Evolutionary conservation across 2,888 invertebrate species (phyloP), one percentile per base, ranked within the genome.

Genomic region (Sminthurinus aureus): DNA sequence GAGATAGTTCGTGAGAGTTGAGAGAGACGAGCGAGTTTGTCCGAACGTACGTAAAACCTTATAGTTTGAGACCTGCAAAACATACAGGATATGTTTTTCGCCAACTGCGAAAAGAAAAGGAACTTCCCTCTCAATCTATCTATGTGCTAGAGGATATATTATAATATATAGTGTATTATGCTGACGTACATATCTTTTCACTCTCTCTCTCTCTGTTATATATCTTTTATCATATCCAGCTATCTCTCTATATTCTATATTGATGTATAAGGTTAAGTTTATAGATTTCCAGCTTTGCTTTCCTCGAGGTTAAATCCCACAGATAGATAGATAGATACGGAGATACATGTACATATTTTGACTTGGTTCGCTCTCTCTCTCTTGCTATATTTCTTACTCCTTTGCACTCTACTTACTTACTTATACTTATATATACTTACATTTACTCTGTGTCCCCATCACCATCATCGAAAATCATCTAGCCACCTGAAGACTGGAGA

Each of bases 61-160:
- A 38, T 38, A 6, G 3, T 38, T 4, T 38, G 38, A 38, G 38
- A 38, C 3, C 38, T 38, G 38, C 38, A 38, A 38, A 38, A 38
- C 38, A 38, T 38, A 6, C 38, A 38, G 38, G 38, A 38, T 38
- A 38, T 38, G 6, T 38, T 78, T 78, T 78, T 78, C 58, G 78
- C 78, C 78, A 78, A 78, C 38, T 78, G 78, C 66, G 66, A 78
- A 78, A 64, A 78, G 78, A 64, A 78, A 78, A 78, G 78, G 78
- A 66, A 78, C 78, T 78, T 66, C 66, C 78, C 51, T 66, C 64
- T 66, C 38, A 24, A 22, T 51, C 38, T 75, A 18, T 75, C 76
- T 77, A 51, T 38, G 51, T 51, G n/a, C 73, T 12, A 38, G 26
- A 22, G n/a, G n/a, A n/a, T n/a, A n/a, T n/a, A n/a, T n/a, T n/a